phyloP scores from a whole-genome alignment of 2,888 invertebrate genomes.

The Digitonthophagus gazella region DNA sequence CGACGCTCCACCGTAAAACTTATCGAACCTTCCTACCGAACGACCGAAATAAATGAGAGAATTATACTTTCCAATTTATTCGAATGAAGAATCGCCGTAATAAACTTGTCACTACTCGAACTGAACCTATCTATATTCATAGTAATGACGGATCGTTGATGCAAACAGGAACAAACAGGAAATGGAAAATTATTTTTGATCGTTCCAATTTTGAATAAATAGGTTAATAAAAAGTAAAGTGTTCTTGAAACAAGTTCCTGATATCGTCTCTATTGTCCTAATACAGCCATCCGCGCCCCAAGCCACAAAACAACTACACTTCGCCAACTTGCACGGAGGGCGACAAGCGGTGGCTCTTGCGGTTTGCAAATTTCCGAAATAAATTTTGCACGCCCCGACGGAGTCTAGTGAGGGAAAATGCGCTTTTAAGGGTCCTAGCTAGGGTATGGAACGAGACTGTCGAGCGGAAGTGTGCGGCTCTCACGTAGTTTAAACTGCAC shows the following conservation, averaged over 20 bases:
- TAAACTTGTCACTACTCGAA: slow-evolving; percentile 22
- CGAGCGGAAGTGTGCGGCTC: not conserved
- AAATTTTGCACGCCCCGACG: not conserved
- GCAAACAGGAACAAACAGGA: not conserved
- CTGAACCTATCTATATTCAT: slow-evolving; percentile 12
- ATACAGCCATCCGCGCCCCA: not conserved
- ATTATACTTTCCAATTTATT: slow-evolving; percentile 27
- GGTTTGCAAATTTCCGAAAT: not conserved
- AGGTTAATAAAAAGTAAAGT: not conserved
- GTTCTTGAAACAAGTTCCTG: not conserved
- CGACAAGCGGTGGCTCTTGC: not conserved
- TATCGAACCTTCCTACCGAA: slow-evolving; percentile 23
- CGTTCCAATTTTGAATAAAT: not conserved
- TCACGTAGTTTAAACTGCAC: slow-evolving; percentile 30
- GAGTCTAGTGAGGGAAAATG: not conserved
- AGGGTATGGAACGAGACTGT: not conserved
- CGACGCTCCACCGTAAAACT: slow-evolving; percentile 12
- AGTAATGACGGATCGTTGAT: not conserved
- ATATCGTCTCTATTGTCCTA: not conserved
- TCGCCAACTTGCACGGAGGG: not conserved
- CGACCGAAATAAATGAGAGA: slow-evolving; percentile 23
- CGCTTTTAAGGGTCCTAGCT: not conserved
- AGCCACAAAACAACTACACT: not conserved
- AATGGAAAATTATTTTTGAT: not conserved
- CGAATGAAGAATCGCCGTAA: slow-evolving; percentile 24